These are phyloP conservation scores for Trypoxylus dichotomus DNA, from an alignment of 1,140 invertebrate genomes.

Conservation along the genomic window DNA sequence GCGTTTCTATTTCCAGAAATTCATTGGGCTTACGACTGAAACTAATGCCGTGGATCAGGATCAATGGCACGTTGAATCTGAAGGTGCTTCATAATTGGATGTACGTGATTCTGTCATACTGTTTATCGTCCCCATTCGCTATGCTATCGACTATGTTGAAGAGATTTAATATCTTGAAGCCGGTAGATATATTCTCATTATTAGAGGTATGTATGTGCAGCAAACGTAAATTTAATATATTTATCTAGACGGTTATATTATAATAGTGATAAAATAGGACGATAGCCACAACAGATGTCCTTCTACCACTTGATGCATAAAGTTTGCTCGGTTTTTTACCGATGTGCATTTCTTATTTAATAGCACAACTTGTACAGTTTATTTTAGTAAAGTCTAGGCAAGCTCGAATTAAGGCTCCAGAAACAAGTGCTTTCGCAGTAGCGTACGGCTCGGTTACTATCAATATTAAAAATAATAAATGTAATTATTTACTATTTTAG, in stretches of 20 bases:
- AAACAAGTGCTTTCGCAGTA: too few species aligned
- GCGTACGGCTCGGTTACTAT: too few species aligned
- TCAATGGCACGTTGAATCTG: conserved; percentile 73
- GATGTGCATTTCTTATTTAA: too few species aligned
- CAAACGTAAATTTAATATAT: background rate
- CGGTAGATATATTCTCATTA: conserved; percentile 47
- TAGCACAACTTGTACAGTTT: too few species aligned
- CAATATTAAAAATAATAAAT: too few species aligned
- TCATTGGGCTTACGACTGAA: conserved; percentile 49
- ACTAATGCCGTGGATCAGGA: conserved; percentile 69
- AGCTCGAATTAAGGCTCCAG: too few species aligned
- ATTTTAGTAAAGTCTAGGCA: too few species aligned
- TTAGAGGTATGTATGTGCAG: background rate
- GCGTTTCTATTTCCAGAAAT: background rate
- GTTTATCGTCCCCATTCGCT: conserved; percentile 63
- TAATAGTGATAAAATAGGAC: too few species aligned
- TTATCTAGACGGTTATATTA: background rate
- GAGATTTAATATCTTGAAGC: conserved; percentile 56
- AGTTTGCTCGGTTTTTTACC: too few species aligned
- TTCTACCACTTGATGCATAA: too few species aligned
- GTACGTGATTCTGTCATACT: conserved; percentile 64
- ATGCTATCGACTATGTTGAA: conserved; percentile 58
- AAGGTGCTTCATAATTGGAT: conserved; percentile 70
- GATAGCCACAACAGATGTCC: too few species aligned
- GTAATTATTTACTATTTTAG: too few species aligned